Conservation (phyloP, 2,888 invertebrate species). For the Drosophila recens region DNA sequence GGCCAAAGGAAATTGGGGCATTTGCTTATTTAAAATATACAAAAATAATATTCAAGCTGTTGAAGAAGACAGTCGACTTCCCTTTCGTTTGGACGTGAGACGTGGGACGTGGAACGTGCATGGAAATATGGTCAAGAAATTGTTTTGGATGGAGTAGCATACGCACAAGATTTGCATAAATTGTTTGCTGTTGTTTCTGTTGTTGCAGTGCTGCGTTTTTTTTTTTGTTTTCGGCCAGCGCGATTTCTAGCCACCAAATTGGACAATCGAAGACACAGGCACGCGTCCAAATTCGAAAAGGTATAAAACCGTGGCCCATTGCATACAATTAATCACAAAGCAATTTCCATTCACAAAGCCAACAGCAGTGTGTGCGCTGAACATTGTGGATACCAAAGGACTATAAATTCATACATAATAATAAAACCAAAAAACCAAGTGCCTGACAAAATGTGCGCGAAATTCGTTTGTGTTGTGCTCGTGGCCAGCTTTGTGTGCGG, state of each 20-base stretch:
- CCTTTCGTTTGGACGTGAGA: constrained; percentile 78
- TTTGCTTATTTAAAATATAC: constrained; percentile 78
- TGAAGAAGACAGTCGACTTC: constrained; percentile 65
- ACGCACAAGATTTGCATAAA: constrained; percentile 78
- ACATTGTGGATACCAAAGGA: constrained; percentile 61
- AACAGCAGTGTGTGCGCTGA: constrained; percentile 78
- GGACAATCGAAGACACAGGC: constrained; percentile 55
- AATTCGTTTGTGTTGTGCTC: constrained; percentile 83
- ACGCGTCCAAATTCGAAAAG: constrained; percentile 64
- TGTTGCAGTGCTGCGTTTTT: constrained; percentile 55
- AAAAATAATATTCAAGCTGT: constrained; percentile 68
- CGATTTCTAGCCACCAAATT: constrained; percentile 79
- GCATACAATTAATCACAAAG: constrained; percentile 85
- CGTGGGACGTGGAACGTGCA: constrained; percentile 62
- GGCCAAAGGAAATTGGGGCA: constrained; percentile 67
- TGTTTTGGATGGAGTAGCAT: constrained; percentile 48
- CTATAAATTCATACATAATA: constrained; percentile 35
- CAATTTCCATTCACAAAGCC: constrained; percentile 82
- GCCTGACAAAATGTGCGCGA: constrained; percentile 81
- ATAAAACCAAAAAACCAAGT: constrained; percentile 16
- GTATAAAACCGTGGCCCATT: constrained; percentile 83
- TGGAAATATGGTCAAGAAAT: constrained; percentile 79
- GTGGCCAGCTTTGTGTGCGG: constrained; percentile 82
- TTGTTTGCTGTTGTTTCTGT: constrained; percentile 58
- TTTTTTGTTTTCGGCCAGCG: constrained; percentile 51